Evolutionary conservation across 2,797 vertebrate species (phyloP).

Genomic region (Yasuhikotakia modesta): DNA sequence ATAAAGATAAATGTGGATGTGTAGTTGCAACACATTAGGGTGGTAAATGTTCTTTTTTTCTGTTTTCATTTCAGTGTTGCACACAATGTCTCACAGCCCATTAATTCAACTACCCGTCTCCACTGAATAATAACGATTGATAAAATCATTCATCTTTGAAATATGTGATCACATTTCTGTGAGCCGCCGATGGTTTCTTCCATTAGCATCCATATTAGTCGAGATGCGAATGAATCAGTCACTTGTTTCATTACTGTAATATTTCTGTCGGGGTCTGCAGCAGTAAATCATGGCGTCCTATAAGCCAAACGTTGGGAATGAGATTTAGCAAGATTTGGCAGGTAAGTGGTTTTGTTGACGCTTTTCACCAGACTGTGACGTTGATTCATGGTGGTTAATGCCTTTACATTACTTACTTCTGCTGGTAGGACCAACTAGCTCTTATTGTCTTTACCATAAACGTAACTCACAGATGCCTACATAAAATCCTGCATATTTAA

Average conservation of each 20-base stretch:
- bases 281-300: not conserved
- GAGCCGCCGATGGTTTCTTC: conserved; percentile 50
- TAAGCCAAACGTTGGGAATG: not conserved
- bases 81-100: conserved; percentile 52
- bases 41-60: conserved; percentile 30
- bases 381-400: conserved; percentile 1
- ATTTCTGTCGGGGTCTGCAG: conserved; percentile 28
- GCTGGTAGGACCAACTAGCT: not conserved
- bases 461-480: not conserved
- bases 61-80: conserved; percentile 56
- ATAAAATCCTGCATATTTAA: too few species aligned
- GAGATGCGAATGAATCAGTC: conserved; percentile 56
- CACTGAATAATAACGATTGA: conserved; percentile 63
- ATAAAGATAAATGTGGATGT: conserved; percentile 25
- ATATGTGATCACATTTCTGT: conserved; percentile 63
- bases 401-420: not conserved
- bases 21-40: conserved; percentile 19
- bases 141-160: conserved; percentile 66
- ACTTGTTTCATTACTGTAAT: conserved; percentile 41
- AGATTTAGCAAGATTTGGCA: not conserved
- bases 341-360: conserved; percentile 1
- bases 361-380: not conserved
- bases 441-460: not conserved
- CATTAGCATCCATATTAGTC: conserved; percentile 59
- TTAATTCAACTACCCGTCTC: conserved; percentile 64